These are phyloP conservation scores for Steromphala cineraria DNA, from an alignment of 2,888 invertebrate species.

Conservation along the genomic window DNA sequence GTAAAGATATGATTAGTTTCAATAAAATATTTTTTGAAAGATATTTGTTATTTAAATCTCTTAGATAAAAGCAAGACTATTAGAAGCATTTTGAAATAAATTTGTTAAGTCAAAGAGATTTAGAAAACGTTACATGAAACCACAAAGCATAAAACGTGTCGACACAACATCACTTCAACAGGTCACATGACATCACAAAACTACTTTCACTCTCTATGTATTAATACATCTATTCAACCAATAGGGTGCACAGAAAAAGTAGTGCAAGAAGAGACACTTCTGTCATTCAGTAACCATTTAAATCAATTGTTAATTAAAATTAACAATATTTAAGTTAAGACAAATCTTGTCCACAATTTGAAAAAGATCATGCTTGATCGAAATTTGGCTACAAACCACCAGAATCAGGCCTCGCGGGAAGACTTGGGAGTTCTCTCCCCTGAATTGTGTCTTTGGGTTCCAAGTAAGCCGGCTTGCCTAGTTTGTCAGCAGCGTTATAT, in stretches of 20 bases:
- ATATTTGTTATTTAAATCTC: too few relatives aligned
- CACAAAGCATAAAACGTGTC: neutral
- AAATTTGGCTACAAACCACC: slow-evolving; percentile 28
- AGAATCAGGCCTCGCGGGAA: slow-evolving; percentile 62
- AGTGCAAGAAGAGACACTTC: slow-evolving; percentile 3
- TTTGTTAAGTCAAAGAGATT: too few relatives aligned
- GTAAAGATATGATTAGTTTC: too few relatives aligned
- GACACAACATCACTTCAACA: slow-evolving; percentile 1
- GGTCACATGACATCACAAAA: slow-evolving; percentile 6
- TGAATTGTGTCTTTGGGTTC: slow-evolving; percentile 68
- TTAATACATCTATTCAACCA: neutral
- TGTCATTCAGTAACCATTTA: neutral
- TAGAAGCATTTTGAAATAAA: too few relatives aligned
- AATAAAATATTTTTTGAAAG: too few relatives aligned
- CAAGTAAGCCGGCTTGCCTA: slow-evolving; percentile 54
- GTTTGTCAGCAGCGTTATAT: slow-evolving; percentile 55
- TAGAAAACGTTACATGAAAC: too few relatives aligned
- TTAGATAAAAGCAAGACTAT: too few relatives aligned
- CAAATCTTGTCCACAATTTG: neutral
- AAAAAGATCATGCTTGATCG: slow-evolving; percentile 34
- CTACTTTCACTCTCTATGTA: neutral
- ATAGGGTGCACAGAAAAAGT: neutral
- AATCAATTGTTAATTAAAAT: neutral
- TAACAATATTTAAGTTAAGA: neutral
- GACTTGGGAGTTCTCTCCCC: slow-evolving; percentile 71